Conservation (phyloP, 2,888 invertebrate genomes). For the Carabus problematicus region DNA sequence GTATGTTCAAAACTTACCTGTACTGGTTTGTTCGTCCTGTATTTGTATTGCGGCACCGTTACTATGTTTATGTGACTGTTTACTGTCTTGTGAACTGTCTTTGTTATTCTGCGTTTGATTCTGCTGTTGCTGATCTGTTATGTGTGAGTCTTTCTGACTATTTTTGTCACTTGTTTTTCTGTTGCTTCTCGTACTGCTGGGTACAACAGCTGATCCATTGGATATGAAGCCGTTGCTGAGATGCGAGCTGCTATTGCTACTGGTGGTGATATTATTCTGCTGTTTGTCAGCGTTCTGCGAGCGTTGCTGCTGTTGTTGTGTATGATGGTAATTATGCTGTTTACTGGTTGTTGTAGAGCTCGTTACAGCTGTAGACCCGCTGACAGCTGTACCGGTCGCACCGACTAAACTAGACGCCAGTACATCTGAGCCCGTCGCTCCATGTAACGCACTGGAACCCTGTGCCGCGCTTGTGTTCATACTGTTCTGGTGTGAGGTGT, state of each 20-base stretch:
- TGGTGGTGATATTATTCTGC: slow-evolving; percentile 40
- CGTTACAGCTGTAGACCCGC: slow-evolving; percentile 41
- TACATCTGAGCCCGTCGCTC: not conserved
- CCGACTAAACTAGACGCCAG: slow-evolving; percentile 10
- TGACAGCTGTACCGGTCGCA: slow-evolving; percentile 32
- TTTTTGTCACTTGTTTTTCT: slow-evolving; percentile 24
- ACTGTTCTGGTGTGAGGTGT: slow-evolving; percentile 52
- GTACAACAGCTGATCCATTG: slow-evolving; percentile 45
- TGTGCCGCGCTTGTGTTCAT: slow-evolving; percentile 51
- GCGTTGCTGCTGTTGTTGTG: slow-evolving; percentile 60
- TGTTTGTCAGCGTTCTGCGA: slow-evolving; percentile 47
- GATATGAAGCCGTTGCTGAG: slow-evolving; percentile 41
- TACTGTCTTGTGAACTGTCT: slow-evolving; percentile 14
- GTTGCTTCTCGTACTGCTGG: slow-evolving; percentile 45
- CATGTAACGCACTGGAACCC: slow-evolving; percentile 40
- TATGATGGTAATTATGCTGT: slow-evolving; percentile 62
- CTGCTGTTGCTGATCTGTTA: slow-evolving; percentile 6
- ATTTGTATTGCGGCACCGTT: slow-evolving; percentile 48
- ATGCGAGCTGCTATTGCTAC: not conserved
- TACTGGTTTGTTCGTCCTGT: slow-evolving; percentile 45
- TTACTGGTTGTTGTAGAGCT: slow-evolving; percentile 44
- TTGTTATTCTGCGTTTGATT: slow-evolving; percentile 10
- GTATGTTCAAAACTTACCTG: slow-evolving; percentile 44
- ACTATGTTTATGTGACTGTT: slow-evolving; percentile 47
- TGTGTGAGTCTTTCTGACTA: slow-evolving; percentile 50